phyloP scores from a whole-genome alignment of 2,888 invertebrate genomes.

The Penaeus monodon region DNA sequence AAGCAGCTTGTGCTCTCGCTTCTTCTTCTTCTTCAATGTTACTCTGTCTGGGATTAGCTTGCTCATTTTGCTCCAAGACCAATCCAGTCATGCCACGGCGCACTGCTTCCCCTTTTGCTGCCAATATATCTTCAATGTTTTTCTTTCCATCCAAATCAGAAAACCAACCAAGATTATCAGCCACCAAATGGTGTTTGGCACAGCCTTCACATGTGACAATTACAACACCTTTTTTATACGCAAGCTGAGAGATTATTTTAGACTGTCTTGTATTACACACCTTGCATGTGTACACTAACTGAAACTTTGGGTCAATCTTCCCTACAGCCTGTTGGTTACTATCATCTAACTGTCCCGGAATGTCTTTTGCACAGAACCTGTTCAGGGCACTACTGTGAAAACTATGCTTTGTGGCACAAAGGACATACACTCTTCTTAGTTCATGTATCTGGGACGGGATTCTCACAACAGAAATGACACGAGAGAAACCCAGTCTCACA shows the following conservation, averaged over 20 bases:
- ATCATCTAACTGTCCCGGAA: neutral
- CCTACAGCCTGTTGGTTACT: constrained; percentile 68
- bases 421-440: no score
- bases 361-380: constrained; percentile 12
- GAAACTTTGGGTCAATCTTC: constrained; percentile 75
- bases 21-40: constrained; percentile 10
- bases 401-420: neutral
- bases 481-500: neutral
- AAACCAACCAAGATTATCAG: constrained; percentile 97
- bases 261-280: constrained; percentile 83
- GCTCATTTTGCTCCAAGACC: neutral
- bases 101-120: constrained; percentile 88
- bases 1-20: constrained; percentile 24
- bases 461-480: no score
- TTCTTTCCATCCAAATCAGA: constrained; percentile 79
- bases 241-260: constrained; percentile 85
- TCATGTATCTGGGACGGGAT: no score
- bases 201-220: constrained; percentile 92
- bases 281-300: constrained; percentile 89
- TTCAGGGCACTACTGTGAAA: neutral
- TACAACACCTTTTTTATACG: constrained; percentile 90
- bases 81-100: constrained; percentile 63
- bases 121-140: constrained; percentile 92
- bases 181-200: constrained; percentile 90
- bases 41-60: neutral